These are phyloP conservation scores for Calidris pugnax DNA, from an alignment of 2,113 vertebrate species.

Conservation along the genomic window DNA sequence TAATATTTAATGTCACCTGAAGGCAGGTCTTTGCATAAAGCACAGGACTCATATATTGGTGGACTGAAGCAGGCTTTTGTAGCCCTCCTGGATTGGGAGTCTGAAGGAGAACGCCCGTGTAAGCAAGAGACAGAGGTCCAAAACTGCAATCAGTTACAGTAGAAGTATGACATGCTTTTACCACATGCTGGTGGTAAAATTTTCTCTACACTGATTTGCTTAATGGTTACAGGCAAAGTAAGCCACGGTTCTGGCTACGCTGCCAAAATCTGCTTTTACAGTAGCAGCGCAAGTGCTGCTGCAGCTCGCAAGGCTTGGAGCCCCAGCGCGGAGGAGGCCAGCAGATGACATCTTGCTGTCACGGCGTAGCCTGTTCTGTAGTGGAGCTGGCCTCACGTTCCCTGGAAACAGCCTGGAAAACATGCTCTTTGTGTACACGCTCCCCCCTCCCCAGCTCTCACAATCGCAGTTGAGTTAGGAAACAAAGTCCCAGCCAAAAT, in stretches of 20 bases:
- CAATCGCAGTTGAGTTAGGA: constrained; percentile 28
- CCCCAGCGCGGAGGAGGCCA: constrained; percentile 37
- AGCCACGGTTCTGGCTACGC: background rate
- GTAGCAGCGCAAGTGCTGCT: constrained; percentile 59
- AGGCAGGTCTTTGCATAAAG: background rate
- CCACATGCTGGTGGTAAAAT: background rate
- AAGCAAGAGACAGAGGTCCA: background rate
- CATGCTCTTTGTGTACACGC: background rate
- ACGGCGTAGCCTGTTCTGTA: background rate
- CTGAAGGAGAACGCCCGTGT: background rate
- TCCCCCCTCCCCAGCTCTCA: background rate
- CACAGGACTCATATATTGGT: background rate
- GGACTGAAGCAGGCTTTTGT: background rate
- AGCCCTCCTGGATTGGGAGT: background rate
- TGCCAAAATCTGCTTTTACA: constrained; percentile 31
- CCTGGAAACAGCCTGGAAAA: constrained; percentile 66
- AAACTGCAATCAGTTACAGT: background rate
- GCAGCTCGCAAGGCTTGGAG: constrained; percentile 36
- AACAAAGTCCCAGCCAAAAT: constrained; percentile 45
- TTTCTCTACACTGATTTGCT: background rate
- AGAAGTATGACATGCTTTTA: background rate
- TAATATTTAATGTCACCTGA: constrained; percentile 15
- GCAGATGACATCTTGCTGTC: constrained; percentile 41
- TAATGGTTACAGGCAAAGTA: background rate
- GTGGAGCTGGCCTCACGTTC: constrained; percentile 39